Evolutionary conservation across 2,888 invertebrate species (phyloP).

Genomic region (Hirtodrosophila cameraria): DNA sequence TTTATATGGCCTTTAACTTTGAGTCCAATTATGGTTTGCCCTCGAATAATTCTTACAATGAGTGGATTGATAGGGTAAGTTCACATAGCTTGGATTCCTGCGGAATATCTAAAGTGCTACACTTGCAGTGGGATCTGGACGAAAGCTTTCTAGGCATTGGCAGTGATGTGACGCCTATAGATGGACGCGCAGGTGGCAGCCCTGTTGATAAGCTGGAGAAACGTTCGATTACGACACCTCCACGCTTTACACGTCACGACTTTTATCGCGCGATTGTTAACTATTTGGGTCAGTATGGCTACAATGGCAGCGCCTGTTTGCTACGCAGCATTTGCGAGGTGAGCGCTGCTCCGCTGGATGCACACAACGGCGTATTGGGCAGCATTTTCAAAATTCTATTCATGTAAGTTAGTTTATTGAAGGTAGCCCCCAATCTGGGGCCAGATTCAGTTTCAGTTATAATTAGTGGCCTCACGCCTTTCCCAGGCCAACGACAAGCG

Average conservation of each 20-base stretch:
- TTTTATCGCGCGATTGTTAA: conserved; percentile 78
- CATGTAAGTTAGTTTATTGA: conserved; percentile 86
- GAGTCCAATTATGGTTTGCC: conserved; percentile 88
- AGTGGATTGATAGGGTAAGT: conserved; percentile 86
- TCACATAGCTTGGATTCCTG: background rate
- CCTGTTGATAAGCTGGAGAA: conserved; percentile 34
- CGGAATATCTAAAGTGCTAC: background rate
- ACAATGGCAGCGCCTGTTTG: conserved; percentile 86
- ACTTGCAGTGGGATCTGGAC: conserved; percentile 78
- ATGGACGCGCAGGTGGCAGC: conserved; percentile 74
- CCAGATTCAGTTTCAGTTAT: conserved; percentile 18
- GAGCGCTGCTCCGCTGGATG: conserved; percentile 82
- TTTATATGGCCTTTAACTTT: conserved; percentile 90
- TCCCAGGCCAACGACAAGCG: conserved; percentile 78
- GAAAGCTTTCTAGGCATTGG: conserved; percentile 74
- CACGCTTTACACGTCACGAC: conserved; percentile 67
- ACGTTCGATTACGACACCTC: conserved; percentile 48
- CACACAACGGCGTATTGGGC: conserved; percentile 87
- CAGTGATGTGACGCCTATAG: conserved; percentile 76
- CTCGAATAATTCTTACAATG: conserved; percentile 86
- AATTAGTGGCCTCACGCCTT: conserved; percentile 48
- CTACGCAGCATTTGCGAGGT: conserved; percentile 89
- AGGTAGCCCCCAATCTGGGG: background rate
- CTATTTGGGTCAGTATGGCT: conserved; percentile 77
- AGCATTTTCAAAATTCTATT: conserved; percentile 88